A percentile compares a stretch with the other conserved stretches of the same genome.
Evolutionary conservation across 2,113 vertebrate species (phyloP).

Genomic region (Alouatta palliata): DNA sequence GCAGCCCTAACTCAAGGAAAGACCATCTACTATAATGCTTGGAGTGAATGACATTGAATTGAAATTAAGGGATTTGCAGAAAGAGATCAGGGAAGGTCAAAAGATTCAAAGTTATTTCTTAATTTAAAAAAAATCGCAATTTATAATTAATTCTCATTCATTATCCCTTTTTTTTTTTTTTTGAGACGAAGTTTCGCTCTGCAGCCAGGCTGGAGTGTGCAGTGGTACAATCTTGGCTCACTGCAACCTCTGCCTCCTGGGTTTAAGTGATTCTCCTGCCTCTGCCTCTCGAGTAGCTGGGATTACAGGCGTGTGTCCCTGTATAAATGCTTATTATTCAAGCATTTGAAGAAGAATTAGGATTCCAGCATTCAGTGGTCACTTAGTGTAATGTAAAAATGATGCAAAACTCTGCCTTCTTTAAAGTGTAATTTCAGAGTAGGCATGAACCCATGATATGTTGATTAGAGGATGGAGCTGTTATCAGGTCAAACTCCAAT

Average conservation of each 20-base stretch:
- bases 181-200: too few species aligned
- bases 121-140: neutral
- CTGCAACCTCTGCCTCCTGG: too few species aligned
- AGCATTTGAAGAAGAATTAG: slow-evolving; percentile 33
- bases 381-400: slow-evolving; percentile 27
- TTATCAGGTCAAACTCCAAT: slow-evolving; percentile 12
- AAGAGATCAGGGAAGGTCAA: neutral
- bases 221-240: too few species aligned
- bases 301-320: neutral
- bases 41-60: neutral
- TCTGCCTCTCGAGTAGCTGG: too few species aligned
- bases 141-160: neutral
- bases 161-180: too few species aligned
- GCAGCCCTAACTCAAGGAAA: neutral
- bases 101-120: neutral
- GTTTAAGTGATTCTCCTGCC: too few species aligned
- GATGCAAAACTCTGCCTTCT: neutral
- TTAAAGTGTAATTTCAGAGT: slow-evolving; percentile 56
- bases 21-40: neutral
- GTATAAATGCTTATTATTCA: neutral
- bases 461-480: neutral
- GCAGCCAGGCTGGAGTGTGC: too few species aligned
- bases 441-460: neutral
- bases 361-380: neutral
- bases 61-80: neutral